Conservation (phyloP, 1,140 invertebrate species). For the Sitodiplosis mosellana region DNA sequence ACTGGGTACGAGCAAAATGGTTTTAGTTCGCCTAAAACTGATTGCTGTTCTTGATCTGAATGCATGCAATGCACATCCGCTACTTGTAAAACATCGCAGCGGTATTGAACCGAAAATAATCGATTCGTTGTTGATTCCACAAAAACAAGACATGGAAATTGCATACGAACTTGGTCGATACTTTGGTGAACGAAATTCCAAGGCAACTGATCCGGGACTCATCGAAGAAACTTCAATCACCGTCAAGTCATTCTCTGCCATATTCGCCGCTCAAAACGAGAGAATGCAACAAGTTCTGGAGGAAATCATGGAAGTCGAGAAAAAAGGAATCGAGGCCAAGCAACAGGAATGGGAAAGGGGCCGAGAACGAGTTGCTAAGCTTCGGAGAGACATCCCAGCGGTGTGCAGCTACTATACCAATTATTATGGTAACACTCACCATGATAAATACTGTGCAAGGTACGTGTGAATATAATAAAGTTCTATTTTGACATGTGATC, state of each 20-base stretch:
- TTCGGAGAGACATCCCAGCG: neutral
- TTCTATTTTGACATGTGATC: neutral
- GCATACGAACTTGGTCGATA: neutral
- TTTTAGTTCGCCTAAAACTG: neutral
- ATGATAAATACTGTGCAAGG: neutral
- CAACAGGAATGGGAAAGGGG: neutral
- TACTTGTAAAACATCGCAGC: neutral
- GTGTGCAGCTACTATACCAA: neutral
- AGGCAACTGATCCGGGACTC: neutral
- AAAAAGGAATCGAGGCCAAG: neutral
- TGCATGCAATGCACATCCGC: neutral
- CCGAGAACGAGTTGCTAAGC: neutral
- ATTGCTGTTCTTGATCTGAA: neutral
- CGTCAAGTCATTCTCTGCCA: neutral
- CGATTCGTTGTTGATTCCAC: neutral
- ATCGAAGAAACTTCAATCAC: neutral
- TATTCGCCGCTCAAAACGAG: neutral
- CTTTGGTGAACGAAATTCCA: neutral
- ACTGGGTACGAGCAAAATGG: neutral
- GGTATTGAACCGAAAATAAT: neutral
- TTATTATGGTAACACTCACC: neutral
- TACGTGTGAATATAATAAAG: neutral
- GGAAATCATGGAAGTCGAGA: neutral
- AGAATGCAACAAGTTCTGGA: neutral
- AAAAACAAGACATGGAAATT: neutral